These are phyloP conservation scores for Eueremaeus valkanovi DNA, from an alignment of 2,888 invertebrate species.

Conservation along the genomic window DNA sequence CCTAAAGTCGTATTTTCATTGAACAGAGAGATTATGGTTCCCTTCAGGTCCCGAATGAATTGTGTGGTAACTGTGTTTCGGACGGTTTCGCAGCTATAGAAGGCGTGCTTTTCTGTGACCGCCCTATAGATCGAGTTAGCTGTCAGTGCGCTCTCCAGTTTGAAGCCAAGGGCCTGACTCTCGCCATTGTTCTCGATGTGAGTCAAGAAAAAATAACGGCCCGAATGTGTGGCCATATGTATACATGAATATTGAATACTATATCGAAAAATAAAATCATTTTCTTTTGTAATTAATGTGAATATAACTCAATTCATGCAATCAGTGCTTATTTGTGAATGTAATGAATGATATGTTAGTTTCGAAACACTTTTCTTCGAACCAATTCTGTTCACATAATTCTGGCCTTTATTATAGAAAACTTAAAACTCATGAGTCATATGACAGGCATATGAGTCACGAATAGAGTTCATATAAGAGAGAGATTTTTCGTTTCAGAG, in stretches of 20 bases:
- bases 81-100: slow-evolving; percentile 88
- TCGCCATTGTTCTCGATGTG: slow-evolving; percentile 50
- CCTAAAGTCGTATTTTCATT: slow-evolving; percentile 80
- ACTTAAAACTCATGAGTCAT: too few species aligned
- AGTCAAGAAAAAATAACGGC: slow-evolving; percentile 50
- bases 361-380: too few species aligned
- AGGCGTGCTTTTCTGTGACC: slow-evolving; percentile 85
- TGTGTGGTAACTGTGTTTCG: slow-evolving; percentile 80
- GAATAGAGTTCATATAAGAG: too few species aligned
- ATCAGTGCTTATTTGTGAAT: too few species aligned
- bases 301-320: too few species aligned
- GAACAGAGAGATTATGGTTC: slow-evolving; percentile 83
- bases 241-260: slow-evolving; percentile 52
- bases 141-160: slow-evolving; percentile 72
- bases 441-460: too few species aligned
- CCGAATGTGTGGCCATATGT: slow-evolving; percentile 51
- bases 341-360: too few species aligned
- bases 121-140: slow-evolving; percentile 78
- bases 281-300: too few species aligned
- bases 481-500: too few species aligned
- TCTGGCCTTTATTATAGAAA: too few species aligned
- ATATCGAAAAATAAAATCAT: too few species aligned
- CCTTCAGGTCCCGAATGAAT: slow-evolving; percentile 82
- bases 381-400: too few species aligned
- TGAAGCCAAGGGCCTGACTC: slow-evolving; percentile 65